phyloP scores from a whole-genome alignment of 2,888 invertebrate species.

The Lagria hirta region DNA sequence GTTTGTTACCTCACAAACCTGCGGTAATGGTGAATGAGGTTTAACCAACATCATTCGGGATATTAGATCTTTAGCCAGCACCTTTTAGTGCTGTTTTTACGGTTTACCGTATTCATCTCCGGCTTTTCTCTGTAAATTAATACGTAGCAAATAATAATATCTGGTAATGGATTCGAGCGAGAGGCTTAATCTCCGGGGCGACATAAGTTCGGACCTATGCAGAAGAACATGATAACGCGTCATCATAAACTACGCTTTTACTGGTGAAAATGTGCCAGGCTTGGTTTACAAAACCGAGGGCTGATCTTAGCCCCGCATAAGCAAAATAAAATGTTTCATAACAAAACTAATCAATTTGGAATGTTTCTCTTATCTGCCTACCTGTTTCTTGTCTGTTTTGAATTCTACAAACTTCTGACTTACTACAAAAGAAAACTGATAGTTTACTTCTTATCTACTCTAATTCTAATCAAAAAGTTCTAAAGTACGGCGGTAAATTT shows the following conservation, averaged over 20 bases:
- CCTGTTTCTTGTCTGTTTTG: no score
- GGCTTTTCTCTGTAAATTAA: constrained; percentile 30
- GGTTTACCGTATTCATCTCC: constrained; percentile 22
- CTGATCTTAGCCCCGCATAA: background rate
- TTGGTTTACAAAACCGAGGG: constrained; percentile 19
- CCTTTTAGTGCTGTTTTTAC: constrained; percentile 17
- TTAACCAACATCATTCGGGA: constrained; percentile 2
- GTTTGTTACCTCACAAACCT: no score
- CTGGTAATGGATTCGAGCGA: constrained; percentile 32
- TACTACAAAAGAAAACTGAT: no score
- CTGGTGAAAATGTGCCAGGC: constrained; percentile 26
- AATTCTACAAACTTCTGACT: no score
- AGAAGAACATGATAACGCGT: constrained; percentile 30
- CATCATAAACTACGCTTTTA: constrained; percentile 29
- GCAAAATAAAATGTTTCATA: no score
- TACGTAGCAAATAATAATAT: constrained; percentile 35
- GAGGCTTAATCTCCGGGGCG: constrained; percentile 26
- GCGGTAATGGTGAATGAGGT: no score
- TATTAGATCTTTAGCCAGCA: constrained; percentile 10
- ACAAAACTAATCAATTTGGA: no score
- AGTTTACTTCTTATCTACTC: no score
- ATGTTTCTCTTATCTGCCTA: no score
- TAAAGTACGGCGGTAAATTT: no score
- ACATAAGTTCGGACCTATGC: constrained; percentile 22
- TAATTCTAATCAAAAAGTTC: no score